Evolutionary conservation across 1,140 invertebrate species (phyloP), one percentile per base, ranked within the genome.

Genomic region (Lysiphlebus fabarum): DNA sequence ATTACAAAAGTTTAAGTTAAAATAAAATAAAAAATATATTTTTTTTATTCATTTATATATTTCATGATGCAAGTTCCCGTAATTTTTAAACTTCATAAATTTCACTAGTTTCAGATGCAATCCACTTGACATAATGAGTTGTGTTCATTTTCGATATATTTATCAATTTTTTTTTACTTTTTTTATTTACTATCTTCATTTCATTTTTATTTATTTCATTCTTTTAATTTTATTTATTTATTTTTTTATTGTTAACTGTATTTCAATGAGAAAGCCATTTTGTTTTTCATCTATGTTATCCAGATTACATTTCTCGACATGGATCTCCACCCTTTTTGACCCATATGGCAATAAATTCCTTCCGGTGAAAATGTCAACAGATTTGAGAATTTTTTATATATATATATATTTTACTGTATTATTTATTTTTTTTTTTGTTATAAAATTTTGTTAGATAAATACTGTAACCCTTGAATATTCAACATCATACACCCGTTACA

Each of bases 291-390:
- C 17, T 26, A 26, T 45, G 47, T 60, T 55, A 60, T 60, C 58
- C 53, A 60, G 58, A 60, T 60, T 60, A 60, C 58, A 40, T 60
- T 60, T 60, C 58, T 60, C 41, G 58, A 55, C 45, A 53, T 55
- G 49, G 53, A 60, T 60, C 58, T 60, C 58, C 58, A 41, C 53
- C 53, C 44, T 55, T 55, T 26, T 55, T 43, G 53, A 55, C 58
- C 58, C 47, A 60, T 55, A 55, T 44, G 48, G 58, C 51, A 47
- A 60, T 60, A 60, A 60, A 60, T 60, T 60, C 53, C 53, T 60
- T 60, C 58, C 58, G 51, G 58, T 43, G 53, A 55, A 53, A 55
- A 53, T 45, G 51, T 48, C 49, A 38, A 34, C 34, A 42, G 48
- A 45, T 45, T 60, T 51, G 50, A 53, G 55, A 48, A 60, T 60